These are phyloP conservation scores for Ferrisia virgata DNA, from an alignment of 2,888 invertebrate genomes.

Conservation along the genomic window DNA sequence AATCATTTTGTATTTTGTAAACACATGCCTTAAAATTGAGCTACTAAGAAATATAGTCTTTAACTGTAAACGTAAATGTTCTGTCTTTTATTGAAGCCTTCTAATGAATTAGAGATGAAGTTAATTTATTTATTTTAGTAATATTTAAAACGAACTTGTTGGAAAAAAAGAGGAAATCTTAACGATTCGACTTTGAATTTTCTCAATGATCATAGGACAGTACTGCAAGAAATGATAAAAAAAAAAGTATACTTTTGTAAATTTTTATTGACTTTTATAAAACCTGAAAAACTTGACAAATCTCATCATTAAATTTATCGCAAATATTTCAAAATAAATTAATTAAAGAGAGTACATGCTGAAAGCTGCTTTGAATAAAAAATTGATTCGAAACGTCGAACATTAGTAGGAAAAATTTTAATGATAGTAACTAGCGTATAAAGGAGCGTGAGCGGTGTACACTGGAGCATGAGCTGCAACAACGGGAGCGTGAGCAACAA, in stretches of 20 bases:
- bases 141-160: too few species aligned
- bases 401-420: not conserved
- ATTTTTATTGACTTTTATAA: slow-evolving; percentile 4
- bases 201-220: too few species aligned
- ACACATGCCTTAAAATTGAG: too few species aligned
- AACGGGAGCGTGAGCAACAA: slow-evolving; percentile 47
- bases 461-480: slow-evolving; percentile 47
- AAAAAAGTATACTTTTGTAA: not conserved
- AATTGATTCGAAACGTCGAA: not conserved
- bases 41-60: too few species aligned
- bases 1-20: too few species aligned
- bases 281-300: not conserved
- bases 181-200: too few species aligned
- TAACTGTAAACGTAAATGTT: too few species aligned
- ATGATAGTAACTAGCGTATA: slow-evolving; percentile 34
- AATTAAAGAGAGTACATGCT: not conserved
- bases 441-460: slow-evolving; percentile 44
- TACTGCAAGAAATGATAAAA: not conserved
- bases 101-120: too few species aligned
- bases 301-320: not conserved
- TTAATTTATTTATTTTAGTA: too few species aligned
- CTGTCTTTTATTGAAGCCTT: too few species aligned
- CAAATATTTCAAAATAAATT: not conserved
- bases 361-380: not conserved
- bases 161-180: too few species aligned